Evolutionary conservation across 2,888 invertebrate genomes (phyloP).

Genomic region (Philopedon plagiatum): DNA sequence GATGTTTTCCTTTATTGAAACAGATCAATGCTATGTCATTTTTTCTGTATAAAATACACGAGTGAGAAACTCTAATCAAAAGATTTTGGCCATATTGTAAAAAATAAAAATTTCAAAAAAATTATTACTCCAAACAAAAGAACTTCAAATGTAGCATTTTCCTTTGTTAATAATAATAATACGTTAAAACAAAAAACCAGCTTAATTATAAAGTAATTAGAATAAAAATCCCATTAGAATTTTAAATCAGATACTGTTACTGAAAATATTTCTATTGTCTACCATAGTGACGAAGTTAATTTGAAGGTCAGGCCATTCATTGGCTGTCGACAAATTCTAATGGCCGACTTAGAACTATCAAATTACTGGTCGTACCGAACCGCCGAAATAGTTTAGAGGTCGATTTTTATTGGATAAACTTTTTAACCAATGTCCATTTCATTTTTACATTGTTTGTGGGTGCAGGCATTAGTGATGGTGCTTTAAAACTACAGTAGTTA

Average conservation of each 20-base stretch:
- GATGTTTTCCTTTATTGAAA: too few relatives aligned
- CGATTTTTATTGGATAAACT: constrained; percentile 33
- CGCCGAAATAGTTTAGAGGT: constrained; percentile 26
- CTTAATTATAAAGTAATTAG: constrained; percentile 20
- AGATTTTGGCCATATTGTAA: too few relatives aligned
- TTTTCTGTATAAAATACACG: too few relatives aligned
- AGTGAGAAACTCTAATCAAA: too few relatives aligned
- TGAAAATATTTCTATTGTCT: constrained; percentile 50
- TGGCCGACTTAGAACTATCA: constrained; percentile 47
- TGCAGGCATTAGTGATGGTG: neutral
- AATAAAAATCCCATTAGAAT: constrained; percentile 39
- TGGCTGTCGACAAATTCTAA: constrained; percentile 45
- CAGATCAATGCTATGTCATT: too few relatives aligned
- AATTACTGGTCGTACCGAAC: constrained; percentile 43
- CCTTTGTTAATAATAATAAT: constrained; percentile 5
- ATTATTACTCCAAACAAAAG: too few relatives aligned
- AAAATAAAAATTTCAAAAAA: too few relatives aligned
- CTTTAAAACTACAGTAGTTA: too few relatives aligned
- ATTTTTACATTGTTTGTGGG: constrained; percentile 1
- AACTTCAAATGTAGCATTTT: neutral
- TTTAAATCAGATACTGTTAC: constrained; percentile 45
- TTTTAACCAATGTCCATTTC: constrained; percentile 12
- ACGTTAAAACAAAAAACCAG: constrained; percentile 13
- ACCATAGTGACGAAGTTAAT: constrained; percentile 39
- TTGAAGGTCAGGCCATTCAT: constrained; percentile 46